Conservation (phyloP, 2,888 invertebrate genomes). For the Drepana falcataria region DNA sequence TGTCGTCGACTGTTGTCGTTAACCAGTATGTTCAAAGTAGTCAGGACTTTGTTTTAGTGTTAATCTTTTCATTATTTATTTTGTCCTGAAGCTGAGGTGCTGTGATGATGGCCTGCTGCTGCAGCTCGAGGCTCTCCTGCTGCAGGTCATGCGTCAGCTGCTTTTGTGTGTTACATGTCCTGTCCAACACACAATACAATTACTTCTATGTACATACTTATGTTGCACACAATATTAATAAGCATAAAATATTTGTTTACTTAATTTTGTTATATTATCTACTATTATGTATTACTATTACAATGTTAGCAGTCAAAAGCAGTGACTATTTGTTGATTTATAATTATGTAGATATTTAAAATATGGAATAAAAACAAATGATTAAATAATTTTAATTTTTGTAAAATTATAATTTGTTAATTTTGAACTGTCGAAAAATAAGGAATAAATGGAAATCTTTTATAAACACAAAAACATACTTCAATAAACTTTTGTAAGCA, state of each 20-base stretch:
- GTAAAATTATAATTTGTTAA: constrained; percentile 25
- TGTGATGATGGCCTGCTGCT: constrained; percentile 62
- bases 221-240: constrained; percentile 19
- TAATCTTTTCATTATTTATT: constrained; percentile 38
- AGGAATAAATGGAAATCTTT: constrained; percentile 21
- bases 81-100: constrained; percentile 61
- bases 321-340: constrained; percentile 48
- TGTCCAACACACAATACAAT: constrained; percentile 24
- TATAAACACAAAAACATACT: constrained; percentile 10
- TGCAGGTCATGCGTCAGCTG: constrained; percentile 63
- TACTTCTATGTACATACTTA: constrained; percentile 23
- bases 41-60: constrained; percentile 14
- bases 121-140: constrained; percentile 67
- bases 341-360: constrained; percentile 1
- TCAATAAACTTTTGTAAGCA: constrained; percentile 22
- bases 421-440: constrained; percentile 24
- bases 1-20: not conserved
- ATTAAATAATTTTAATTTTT: constrained; percentile 19
- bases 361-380: constrained; percentile 12
- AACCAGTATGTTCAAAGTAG: not conserved
- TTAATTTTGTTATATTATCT: constrained; percentile 33
- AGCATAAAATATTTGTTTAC: constrained; percentile 36
- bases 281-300: constrained; percentile 31
- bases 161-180: constrained; percentile 63
- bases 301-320: constrained; percentile 53